phyloP scores from a whole-genome alignment of 2,797 vertebrate genomes.

The Liparis tanakae region DNA sequence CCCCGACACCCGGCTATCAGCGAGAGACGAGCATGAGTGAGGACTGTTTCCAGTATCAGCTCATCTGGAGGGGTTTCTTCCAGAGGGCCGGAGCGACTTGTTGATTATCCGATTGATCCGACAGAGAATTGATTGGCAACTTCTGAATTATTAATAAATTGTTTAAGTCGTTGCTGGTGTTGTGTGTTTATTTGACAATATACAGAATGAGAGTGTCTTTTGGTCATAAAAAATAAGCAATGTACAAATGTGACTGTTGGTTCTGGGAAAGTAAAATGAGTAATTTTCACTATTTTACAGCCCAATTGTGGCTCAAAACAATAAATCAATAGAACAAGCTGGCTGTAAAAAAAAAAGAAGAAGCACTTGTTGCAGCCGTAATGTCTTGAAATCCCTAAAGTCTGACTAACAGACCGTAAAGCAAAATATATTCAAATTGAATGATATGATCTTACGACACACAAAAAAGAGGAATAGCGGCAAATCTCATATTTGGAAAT shows the following conservation, averaged over 20 bases:
- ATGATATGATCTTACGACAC: background rate
- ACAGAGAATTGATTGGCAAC: background rate
- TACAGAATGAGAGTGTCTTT: background rate
- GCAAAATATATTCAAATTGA: background rate
- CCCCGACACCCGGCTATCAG: conserved; percentile 13
- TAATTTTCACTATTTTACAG: background rate
- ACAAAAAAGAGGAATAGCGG: background rate
- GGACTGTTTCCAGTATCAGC: conserved; percentile 5
- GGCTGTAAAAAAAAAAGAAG: background rate
- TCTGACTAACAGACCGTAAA: background rate
- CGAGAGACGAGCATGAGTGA: conserved; percentile 18
- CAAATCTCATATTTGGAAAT: background rate
- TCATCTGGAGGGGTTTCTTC: conserved; percentile 1
- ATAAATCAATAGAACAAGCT: background rate
- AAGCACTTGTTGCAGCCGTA: background rate
- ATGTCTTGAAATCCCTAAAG: background rate
- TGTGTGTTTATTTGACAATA: background rate
- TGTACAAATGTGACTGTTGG: background rate
- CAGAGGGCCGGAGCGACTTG: background rate
- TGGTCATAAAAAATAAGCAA: background rate
- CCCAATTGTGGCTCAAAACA: background rate
- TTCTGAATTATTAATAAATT: background rate
- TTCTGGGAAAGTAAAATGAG: background rate
- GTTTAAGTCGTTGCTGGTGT: background rate
- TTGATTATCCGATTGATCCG: background rate